phyloP scores from a whole-genome alignment of 2,888 invertebrate genomes.

The Drosophila colorata region DNA sequence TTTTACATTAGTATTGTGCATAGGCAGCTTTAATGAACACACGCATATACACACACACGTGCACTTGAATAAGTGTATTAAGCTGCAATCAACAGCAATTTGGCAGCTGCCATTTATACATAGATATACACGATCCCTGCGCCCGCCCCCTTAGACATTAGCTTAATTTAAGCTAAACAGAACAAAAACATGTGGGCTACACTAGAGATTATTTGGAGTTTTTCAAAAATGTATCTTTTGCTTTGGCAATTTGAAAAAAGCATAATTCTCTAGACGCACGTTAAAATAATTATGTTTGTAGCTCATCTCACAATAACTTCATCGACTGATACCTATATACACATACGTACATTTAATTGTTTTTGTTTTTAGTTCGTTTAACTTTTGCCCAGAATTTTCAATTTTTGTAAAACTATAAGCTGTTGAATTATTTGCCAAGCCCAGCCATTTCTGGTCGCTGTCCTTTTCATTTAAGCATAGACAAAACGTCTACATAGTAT shows the following conservation, averaged over 20 bases:
- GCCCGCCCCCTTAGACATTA: slow-evolving; percentile 37
- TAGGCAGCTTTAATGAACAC: slow-evolving; percentile 44
- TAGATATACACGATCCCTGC: slow-evolving; percentile 15
- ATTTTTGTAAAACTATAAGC: slow-evolving; percentile 39
- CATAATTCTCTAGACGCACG: slow-evolving; percentile 37
- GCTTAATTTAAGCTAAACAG: slow-evolving; percentile 52
- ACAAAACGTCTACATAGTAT: slow-evolving; percentile 28
- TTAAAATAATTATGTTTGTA: slow-evolving; percentile 47
- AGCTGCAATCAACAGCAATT: slow-evolving; percentile 19
- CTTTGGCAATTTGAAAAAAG: slow-evolving; percentile 30
- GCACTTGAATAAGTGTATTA: slow-evolving; percentile 18
- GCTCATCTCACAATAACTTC: slow-evolving; percentile 70
- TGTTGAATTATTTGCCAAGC: slow-evolving; percentile 63
- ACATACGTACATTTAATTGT: slow-evolving; percentile 52
- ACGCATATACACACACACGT: slow-evolving; percentile 13
- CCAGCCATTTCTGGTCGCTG: slow-evolving; percentile 37
- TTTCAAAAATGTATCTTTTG: slow-evolving; percentile 23
- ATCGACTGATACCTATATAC: slow-evolving; percentile 72
- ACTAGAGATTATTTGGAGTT: slow-evolving; percentile 28
- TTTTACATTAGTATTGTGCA: slow-evolving; percentile 47
- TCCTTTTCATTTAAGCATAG: slow-evolving; percentile 47
- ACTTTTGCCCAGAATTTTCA: slow-evolving; percentile 29
- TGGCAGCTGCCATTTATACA: slow-evolving; percentile 34
- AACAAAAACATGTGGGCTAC: slow-evolving; percentile 55
- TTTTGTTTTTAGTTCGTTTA: slow-evolving; percentile 43